Base-by-base conservation (phyloP, 2,113 vertebrate genomes). In the Lontra canadensis region DNA sequence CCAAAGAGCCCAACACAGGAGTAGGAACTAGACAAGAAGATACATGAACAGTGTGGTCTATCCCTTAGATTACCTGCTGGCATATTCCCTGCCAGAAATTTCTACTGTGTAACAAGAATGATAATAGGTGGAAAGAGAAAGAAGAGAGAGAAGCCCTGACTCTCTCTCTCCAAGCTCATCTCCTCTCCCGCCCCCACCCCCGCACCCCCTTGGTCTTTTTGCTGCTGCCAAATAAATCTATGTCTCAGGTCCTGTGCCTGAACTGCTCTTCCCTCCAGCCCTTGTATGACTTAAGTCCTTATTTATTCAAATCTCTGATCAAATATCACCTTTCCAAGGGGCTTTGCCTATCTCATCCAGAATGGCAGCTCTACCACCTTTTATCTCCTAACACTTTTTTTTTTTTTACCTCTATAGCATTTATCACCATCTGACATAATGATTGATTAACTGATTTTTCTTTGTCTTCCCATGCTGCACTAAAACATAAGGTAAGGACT, bases 221-320 rank as follows among this genome's bases (percentile, higher is more conserved):
- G 18, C 17, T 59, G 25, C 29, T 18, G 21, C 71, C 31, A 3
- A 47, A 21, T 18, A 17, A 57, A 20, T 49, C 52, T 13, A 10
- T 8, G 4, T n/a, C n/a, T 3, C 0, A 0, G 4, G 39, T 55
- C 9, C 49, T 34, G 36, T 10, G 34, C 10, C 52, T 7, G 23
- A 82, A 31, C 26, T 15, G 4, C 36, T 87, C 42, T 76, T 49
- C 39, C 36, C 34, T 63, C 39, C 36, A n/a, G 47, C 12, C 23
- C 14, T 20, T 44, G 13, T 1, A 6, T 25, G 29, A 7, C 4
- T 49, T 3, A 3, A 15, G 4, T 6, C 36, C 23, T 69, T 52
- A 21, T 44, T 59, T 63, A 36, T 15, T 57, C 73, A 76, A 11
- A 49, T 47, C 36, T 34, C 69, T 13, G 61, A 12, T 93, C 39